Conservation (phyloP, 1,140 invertebrate genomes). For the Ips nitidus region DNA sequence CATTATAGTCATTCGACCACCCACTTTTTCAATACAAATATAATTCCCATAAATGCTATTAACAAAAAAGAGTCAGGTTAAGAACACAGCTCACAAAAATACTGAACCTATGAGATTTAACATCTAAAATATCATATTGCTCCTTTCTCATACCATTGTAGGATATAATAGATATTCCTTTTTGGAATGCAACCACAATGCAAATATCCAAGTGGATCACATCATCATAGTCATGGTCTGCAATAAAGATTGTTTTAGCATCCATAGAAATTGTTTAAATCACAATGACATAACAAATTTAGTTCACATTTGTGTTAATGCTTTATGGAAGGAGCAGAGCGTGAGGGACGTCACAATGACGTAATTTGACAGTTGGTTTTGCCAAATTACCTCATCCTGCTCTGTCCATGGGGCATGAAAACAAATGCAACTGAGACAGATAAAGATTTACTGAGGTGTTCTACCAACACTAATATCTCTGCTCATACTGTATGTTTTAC, state of each 20-base stretch:
- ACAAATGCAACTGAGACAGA: not conserved
- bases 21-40: conserved; percentile 47
- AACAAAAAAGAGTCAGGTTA: conserved; percentile 27
- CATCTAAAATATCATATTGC: conserved; percentile 34
- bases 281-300: not conserved
- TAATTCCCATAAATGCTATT: conserved; percentile 46
- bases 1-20: conserved; percentile 45
- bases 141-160: conserved; percentile 33
- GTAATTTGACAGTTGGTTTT: too few species aligned
- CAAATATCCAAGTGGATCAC: conserved; percentile 27
- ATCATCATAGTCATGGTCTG: conserved; percentile 32
- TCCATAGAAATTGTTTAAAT: conserved; percentile 1
- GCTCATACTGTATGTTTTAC: too few species aligned
- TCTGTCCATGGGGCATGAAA: not conserved
- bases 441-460: too few species aligned
- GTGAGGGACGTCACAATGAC: too few species aligned
- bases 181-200: conserved; percentile 29
- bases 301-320: too few species aligned
- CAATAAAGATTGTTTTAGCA: conserved; percentile 5
- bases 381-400: too few species aligned
- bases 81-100: not conserved
- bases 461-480: too few species aligned
- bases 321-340: too few species aligned
- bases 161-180: conserved; percentile 33
- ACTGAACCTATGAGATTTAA: conserved; percentile 37